A percentile compares a stretch with the other conserved stretches of the same genome.
These are phyloP conservation scores for Chaetogeoica ovagalla DNA, from an alignment of 2,888 invertebrate species.

Conservation along the genomic window DNA sequence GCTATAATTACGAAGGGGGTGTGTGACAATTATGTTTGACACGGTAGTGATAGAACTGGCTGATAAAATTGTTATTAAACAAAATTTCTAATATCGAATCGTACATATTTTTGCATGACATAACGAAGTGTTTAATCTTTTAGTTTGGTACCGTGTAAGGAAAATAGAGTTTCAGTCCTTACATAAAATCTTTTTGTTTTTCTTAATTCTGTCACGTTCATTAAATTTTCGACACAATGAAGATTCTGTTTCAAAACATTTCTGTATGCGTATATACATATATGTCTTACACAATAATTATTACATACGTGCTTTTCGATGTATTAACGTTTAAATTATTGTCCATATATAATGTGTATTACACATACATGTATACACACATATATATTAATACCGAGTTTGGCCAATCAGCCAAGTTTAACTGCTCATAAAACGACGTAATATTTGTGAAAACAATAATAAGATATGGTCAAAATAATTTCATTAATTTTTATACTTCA, in stretches of 20 bases:
- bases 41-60: background rate
- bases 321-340: background rate
- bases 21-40: background rate
- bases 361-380: background rate
- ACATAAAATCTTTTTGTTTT: constrained; percentile 6
- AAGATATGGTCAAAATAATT: too few relatives aligned
- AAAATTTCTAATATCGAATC: background rate
- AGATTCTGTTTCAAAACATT: background rate
- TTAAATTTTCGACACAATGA: background rate
- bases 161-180: background rate
- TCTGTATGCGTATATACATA: background rate
- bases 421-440: background rate
- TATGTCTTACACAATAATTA: background rate
- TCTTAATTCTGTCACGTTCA: background rate
- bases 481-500: background rate
- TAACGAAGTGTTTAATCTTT: constrained; percentile 1
- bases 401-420: constrained; percentile 14
- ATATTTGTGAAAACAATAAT: constrained; percentile 1
- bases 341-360: too few relatives aligned
- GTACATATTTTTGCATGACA: background rate
- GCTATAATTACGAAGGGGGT: background rate
- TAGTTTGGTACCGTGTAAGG: background rate
- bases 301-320: background rate
- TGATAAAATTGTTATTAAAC: constrained; percentile 28
- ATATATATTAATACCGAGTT: background rate